phyloP scores from a whole-genome alignment of 2,113 vertebrate species.

The Nettapus auritus region DNA sequence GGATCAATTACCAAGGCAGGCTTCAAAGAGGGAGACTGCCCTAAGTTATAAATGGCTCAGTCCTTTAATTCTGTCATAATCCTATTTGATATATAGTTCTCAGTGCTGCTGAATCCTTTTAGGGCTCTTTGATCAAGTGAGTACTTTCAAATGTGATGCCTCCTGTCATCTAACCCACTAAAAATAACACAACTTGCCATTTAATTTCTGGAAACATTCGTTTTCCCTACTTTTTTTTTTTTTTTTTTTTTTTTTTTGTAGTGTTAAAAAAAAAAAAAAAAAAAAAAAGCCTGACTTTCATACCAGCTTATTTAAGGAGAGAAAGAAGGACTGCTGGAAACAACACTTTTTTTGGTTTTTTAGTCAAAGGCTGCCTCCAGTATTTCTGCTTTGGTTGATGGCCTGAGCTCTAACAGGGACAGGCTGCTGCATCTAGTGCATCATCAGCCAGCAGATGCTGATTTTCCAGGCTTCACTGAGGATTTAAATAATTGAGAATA shows the following conservation, averaged over 20 bases:
- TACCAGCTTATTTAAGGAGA: background rate
- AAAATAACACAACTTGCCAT: conserved; percentile 71
- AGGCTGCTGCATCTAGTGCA: background rate
- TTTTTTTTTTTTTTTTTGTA: background rate
- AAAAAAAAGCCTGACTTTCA: conserved; percentile 3
- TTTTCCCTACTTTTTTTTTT: background rate
- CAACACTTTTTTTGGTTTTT: background rate
- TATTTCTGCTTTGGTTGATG: background rate
- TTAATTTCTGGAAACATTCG: conserved; percentile 64
- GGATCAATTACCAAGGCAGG: conserved; percentile 74
- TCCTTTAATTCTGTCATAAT: conserved; percentile 81
- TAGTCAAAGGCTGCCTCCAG: background rate
- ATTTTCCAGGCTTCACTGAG: background rate
- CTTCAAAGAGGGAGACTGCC: conserved; percentile 79
- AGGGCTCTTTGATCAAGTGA: conserved; percentile 81
- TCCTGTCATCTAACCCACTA: conserved; percentile 69
- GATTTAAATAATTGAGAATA: background rate
- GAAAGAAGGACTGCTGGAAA: background rate
- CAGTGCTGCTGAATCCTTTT: conserved; percentile 75
- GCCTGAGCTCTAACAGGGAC: background rate
- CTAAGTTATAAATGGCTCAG: conserved; percentile 77
- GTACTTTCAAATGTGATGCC: conserved; percentile 72
- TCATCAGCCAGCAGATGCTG: background rate
- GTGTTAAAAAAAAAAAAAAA: background rate
- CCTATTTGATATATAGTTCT: conserved; percentile 80